Evolutionary conservation across 1,140 invertebrate species (phyloP), one percentile per base, ranked within the genome.

Genomic region (Lycorma delicatula): DNA sequence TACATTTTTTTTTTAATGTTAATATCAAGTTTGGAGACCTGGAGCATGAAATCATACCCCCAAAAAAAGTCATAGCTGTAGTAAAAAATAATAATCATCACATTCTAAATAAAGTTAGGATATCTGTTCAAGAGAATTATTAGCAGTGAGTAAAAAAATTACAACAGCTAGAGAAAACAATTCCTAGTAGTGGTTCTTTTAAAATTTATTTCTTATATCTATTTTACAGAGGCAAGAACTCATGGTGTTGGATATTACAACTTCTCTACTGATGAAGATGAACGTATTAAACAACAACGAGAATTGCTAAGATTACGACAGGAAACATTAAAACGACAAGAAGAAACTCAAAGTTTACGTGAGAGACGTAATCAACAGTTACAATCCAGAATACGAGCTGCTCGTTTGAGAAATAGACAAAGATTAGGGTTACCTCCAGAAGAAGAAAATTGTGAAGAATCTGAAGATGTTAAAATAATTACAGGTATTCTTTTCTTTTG

Each of bases 241-340:
- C 92, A 96, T 70, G 93, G 92, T 66, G 89, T 92, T 12, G 87
- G 87, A 18, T 96, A 91, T 69, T 95, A 85, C 72, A 79, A 82
- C 11, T 94, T 97, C 71, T 90, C 90, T 7, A 85, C 83, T 44
- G 88, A 94, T 63, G 89, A 92, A 63, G 76, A 79, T 5, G 77
- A 85, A 65, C 81, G 92, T 61, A 70, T 74, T 1, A 78, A 81
- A 56, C 88, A 96, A 67, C 88, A 93, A 74, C 79, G 82, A 28
- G 82, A 82, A 56, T 73, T 96, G 36, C 72, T 81, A 16, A 79
- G 83, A 61, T 67, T 85, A 11, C 76, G 89, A 16, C 76, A 85
- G 60, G 79, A 90, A 67, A 94, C 90, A 0, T 69, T 81, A 57
- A 70, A 76, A 3, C 80, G 82, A 38, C 85, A 90, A 62, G 75